These are phyloP conservation scores for Dromococcyx pavoninus DNA, from an alignment of 2,797 vertebrate species.

Conservation along the genomic window DNA sequence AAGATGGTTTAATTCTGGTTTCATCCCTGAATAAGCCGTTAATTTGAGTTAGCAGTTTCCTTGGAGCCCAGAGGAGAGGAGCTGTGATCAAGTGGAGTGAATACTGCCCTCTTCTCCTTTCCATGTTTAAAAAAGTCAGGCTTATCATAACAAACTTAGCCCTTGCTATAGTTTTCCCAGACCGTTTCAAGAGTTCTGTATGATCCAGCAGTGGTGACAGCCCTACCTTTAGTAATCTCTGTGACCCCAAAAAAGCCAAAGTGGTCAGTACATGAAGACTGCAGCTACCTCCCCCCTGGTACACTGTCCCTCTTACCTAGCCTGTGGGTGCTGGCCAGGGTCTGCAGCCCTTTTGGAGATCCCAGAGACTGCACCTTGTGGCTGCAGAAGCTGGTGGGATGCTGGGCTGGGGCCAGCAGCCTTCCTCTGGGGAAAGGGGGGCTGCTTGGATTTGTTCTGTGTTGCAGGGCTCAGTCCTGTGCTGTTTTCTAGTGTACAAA, in stretches of 20 bases:
- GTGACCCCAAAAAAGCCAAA: not conserved
- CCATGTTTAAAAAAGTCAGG: not conserved
- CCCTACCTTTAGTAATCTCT: not conserved
- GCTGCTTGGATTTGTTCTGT: not conserved
- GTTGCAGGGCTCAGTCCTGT: not conserved
- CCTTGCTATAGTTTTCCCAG: not conserved
- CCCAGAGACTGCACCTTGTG: not conserved
- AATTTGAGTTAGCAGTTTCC: slow-evolving; percentile 55
- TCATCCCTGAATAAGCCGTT: slow-evolving; percentile 44
- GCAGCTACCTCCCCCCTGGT: not conserved
- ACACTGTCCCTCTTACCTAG: not conserved
- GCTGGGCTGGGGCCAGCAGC: not conserved
- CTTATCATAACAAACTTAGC: not conserved
- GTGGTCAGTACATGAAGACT: not conserved
- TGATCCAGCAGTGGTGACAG: not conserved
- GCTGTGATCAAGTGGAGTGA: slow-evolving; percentile 19
- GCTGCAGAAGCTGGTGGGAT: not conserved
- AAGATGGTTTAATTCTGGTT: slow-evolving; percentile 24
- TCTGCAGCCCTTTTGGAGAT: not conserved
- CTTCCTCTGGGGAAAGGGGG: not conserved
- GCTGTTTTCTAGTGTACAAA: not conserved
- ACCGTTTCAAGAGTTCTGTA: not conserved
- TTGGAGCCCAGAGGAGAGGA: slow-evolving; percentile 16
- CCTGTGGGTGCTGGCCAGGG: not conserved
- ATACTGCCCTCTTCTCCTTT: not conserved